Evolutionary conservation across 2,888 invertebrate species (phyloP).

Genomic region (Phaonia tiefii): DNA sequence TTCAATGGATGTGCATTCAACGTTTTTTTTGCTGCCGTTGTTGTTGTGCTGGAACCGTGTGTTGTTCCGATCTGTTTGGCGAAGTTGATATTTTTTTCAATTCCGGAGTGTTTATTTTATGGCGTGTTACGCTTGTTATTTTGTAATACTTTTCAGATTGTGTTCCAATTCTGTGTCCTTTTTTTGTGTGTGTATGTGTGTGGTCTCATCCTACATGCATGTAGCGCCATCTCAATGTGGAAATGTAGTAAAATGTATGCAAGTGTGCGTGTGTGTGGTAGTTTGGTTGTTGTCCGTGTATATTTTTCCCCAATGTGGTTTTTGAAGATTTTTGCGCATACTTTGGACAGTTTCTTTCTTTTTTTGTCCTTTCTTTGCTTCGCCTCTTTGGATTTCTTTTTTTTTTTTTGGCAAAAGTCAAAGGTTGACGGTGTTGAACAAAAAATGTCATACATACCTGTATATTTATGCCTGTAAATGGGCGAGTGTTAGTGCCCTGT

Average conservation of each 20-base stretch:
- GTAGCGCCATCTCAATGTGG: not conserved
- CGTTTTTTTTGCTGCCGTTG: conserved; percentile 7
- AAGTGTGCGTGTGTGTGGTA: conserved; percentile 16
- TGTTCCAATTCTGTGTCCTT: conserved; percentile 46
- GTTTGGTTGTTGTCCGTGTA: conserved; percentile 40
- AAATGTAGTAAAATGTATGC: not conserved
- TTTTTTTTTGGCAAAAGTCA: conserved; percentile 59
- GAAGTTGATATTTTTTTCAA: conserved; percentile 6
- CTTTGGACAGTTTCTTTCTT: conserved; percentile 64
- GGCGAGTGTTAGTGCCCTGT: not conserved
- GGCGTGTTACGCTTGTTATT: conserved; percentile 64
- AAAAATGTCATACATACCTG: conserved; percentile 49
- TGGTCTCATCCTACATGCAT: not conserved
- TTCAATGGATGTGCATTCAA: conserved; percentile 65
- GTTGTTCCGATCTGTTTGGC: conserved; percentile 37
- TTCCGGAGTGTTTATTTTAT: conserved; percentile 66
- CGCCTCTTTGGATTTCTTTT: not conserved
- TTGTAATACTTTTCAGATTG: conserved; percentile 65
- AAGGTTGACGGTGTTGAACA: conserved; percentile 59
- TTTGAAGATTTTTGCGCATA: conserved; percentile 64
- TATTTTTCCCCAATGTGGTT: conserved; percentile 56
- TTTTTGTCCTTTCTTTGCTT: conserved; percentile 39
- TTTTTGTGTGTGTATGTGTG: conserved; percentile 19
- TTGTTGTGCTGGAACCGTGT: conserved; percentile 44
- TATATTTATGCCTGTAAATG: conserved; percentile 8